Evolutionary conservation across 2,888 invertebrate genomes (phyloP), one percentile per base, ranked within the genome.

Genomic region (Standfussiana lucernea): DNA sequence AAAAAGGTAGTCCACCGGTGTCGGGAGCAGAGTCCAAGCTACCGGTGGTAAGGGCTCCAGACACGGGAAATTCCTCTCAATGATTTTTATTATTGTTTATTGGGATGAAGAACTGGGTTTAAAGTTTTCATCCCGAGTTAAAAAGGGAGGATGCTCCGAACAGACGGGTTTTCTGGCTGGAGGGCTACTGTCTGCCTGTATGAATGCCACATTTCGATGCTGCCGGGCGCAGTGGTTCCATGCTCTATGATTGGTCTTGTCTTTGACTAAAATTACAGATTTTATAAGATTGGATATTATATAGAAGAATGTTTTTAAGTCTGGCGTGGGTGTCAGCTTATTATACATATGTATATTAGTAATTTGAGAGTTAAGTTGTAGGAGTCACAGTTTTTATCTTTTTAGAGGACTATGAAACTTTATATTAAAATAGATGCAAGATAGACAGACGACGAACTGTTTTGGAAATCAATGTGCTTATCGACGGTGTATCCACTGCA

Each of bases 201-300:
- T 37, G 37, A 6, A n/a, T 37, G 62, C 37, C 62, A 32, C 24
- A n/a, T 62, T 37, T 37, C 37, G 8, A 13, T 13, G n/a, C 13
- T 15, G 15, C 62, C 10, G 24, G 24, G 6, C 7, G 10, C 37
- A n/a, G n/a, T 62, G 37, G 15, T 40, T 62, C 62, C 13, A 5
- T 37, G n/a, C 37, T n/a, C 62, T 72, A 13, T 72, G 65, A 72
- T 80, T 80, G 50, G 71, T 45, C 45, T 75, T 72, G 67, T 65
- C 62, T 75, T 62, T 32, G 61, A 32, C 32, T 47, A 73, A 45
- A 45, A 8, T 66, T 11, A 37, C 21, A 13, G 64, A 40, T 59
- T 71, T 59, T 71, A 13, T 72, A 61, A 66, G 24, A 79, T 84
- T 69, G 18, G 6, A 15, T 40, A 18, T 45, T 40, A 18, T 45